phyloP scores from a whole-genome alignment of 2,797 vertebrate species.

The Chelon auratus region DNA sequence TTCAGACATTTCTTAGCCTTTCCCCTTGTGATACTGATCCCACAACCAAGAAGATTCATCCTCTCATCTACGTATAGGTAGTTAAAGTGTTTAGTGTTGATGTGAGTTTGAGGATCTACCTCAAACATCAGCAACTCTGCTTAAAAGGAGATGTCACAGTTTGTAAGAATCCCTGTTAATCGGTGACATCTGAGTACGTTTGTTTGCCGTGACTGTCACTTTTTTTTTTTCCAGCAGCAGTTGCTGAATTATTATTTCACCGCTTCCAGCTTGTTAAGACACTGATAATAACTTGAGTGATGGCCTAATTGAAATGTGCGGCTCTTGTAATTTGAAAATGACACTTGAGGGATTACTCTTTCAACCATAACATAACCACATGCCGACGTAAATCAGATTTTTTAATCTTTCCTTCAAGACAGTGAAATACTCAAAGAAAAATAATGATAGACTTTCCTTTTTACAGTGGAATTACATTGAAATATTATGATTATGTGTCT shows the following conservation, averaged over 20 bases:
- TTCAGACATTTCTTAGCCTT: too few species aligned
- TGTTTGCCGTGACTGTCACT: background rate
- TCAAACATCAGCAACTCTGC: too few species aligned
- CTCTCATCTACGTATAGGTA: too few species aligned
- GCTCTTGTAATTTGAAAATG: background rate
- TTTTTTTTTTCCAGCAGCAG: background rate
- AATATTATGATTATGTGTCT: background rate
- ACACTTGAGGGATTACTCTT: background rate
- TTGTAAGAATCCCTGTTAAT: background rate
- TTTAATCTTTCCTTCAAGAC: background rate
- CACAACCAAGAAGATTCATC: too few species aligned
- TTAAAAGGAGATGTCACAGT: background rate
- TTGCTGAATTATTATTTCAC: too few species aligned
- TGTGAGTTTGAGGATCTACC: too few species aligned
- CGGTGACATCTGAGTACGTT: background rate
- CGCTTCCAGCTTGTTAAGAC: background rate
- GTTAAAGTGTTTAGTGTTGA: too few species aligned
- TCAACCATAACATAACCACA: background rate
- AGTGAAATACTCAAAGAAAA: background rate
- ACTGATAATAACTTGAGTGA: background rate
- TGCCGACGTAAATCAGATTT: too few species aligned
- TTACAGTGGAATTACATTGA: background rate
- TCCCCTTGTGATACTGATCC: too few species aligned
- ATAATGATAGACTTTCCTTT: background rate
- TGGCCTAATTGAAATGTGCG: background rate